A percentile compares a stretch with the other conserved stretches of the same genome.
phyloP scores from a whole-genome alignment of 2,888 invertebrate genomes.

The Cantharis rufa region DNA sequence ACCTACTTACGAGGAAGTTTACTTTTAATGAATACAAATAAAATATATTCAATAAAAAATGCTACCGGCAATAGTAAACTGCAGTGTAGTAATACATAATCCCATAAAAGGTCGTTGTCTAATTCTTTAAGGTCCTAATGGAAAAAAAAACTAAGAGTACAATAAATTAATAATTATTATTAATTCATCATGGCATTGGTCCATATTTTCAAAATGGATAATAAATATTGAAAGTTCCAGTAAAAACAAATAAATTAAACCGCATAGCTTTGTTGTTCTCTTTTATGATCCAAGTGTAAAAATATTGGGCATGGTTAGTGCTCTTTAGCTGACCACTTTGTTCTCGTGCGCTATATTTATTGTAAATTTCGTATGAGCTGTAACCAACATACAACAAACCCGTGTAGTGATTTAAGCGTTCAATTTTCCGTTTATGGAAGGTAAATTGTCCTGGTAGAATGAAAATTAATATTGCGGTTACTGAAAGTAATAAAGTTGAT shows the following conservation, averaged over 20 bases:
- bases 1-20: constrained; percentile 3
- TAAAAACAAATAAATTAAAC: not conserved
- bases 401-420: not conserved
- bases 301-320: not conserved
- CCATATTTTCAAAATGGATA: not conserved
- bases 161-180: not conserved
- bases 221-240: not conserved
- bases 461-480: not conserved
- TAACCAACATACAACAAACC: not conserved
- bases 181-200: not conserved
- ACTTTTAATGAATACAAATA: not conserved
- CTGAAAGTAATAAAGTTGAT: not conserved
- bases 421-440: not conserved
- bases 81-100: not conserved
- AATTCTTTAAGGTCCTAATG: not conserved
- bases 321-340: not conserved
- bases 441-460: not conserved
- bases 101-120: not conserved
- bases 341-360: not conserved
- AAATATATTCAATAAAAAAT: not conserved
- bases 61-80: not conserved
- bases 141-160: not conserved
- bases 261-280: not conserved
- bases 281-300: not conserved
- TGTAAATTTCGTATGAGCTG: not conserved